These are phyloP conservation scores for Prunella himalayana DNA, from an alignment of 2,113 vertebrate species.

Conservation along the genomic window DNA sequence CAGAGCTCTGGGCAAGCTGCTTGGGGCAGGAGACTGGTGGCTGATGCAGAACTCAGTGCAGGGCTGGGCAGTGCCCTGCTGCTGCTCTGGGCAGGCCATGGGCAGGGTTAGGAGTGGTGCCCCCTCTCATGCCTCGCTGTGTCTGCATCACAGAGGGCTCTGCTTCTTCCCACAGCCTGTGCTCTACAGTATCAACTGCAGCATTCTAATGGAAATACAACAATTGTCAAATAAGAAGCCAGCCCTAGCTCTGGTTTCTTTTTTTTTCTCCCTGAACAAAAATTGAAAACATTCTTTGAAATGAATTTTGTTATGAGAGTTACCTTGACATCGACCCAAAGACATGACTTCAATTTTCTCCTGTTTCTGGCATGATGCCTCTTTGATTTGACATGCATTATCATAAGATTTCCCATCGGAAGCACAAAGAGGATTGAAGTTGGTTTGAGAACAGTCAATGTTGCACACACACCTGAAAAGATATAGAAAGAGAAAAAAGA, in stretches of 20 bases:
- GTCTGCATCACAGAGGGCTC: background rate
- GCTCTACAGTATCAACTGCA: background rate
- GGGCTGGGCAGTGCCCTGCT: background rate
- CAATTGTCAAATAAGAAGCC: slow-evolving; percentile 31
- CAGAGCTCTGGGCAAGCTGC: background rate
- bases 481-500: slow-evolving; percentile 13
- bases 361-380: slow-evolving; percentile 98
- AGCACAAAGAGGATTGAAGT: slow-evolving; percentile 98
- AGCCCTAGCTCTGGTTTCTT: background rate
- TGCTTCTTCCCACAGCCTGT: background rate
- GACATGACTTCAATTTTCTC: slow-evolving; percentile 99
- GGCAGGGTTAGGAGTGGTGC: background rate
- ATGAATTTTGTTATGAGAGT: slow-evolving; percentile 69
- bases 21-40: background rate
- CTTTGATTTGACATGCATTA: slow-evolving; percentile 99
- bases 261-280: background rate
- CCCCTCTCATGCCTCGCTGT: accelerated
- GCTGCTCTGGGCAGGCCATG: background rate
- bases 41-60: background rate
- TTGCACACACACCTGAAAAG: slow-evolving; percentile 95
- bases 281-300: slow-evolving; percentile 70
- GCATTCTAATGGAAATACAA: slow-evolving; percentile 16
- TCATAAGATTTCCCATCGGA: slow-evolving; percentile 98
- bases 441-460: slow-evolving; percentile 99
- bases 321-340: slow-evolving; percentile 98